A percentile compares a stretch with the other conserved stretches of the same genome.
Evolutionary conservation across 2,888 invertebrate species (phyloP).

Genomic region (Xanthorhoe designata): DNA sequence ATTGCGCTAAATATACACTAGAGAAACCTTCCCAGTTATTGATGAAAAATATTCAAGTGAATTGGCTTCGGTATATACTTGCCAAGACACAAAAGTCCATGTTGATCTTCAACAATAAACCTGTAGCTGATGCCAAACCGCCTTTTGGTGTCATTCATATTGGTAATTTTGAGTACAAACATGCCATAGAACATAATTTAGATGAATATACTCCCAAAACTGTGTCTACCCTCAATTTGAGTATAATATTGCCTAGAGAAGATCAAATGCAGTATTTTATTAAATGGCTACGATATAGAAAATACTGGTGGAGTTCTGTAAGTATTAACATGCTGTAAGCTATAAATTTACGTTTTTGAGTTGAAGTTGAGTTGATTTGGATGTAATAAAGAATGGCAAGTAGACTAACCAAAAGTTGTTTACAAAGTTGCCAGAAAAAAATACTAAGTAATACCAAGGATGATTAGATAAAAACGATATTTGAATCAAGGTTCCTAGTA

Average conservation of each 20-base stretch:
- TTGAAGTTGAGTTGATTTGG: no score
- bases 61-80: slow-evolving; percentile 68
- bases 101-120: slow-evolving; percentile 58
- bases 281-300: slow-evolving; percentile 91
- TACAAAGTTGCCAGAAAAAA: no score
- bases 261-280: slow-evolving; percentile 88
- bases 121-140: slow-evolving; percentile 28
- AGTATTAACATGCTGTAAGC: slow-evolving; percentile 48
- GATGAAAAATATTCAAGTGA: slow-evolving; percentile 65
- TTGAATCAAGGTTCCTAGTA: no score
- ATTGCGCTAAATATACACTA: slow-evolving; percentile 52
- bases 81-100: slow-evolving; percentile 65
- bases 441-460: no score
- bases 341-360: not conserved
- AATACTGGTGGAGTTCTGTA: slow-evolving; percentile 94
- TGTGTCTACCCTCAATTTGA: slow-evolving; percentile 64
- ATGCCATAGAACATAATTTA: slow-evolving; percentile 45
- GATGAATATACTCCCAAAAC: slow-evolving; percentile 45
- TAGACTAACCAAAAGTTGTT: no score
- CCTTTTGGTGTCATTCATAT: slow-evolving; percentile 58
- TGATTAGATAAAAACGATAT: no score
- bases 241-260: slow-evolving; percentile 73
- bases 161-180: slow-evolving; percentile 23
- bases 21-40: slow-evolving; percentile 64
- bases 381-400: no score